Evolutionary conservation across 1,140 invertebrate species (phyloP), one percentile per base, ranked within the genome.

Genomic region (Atta texana): DNA sequence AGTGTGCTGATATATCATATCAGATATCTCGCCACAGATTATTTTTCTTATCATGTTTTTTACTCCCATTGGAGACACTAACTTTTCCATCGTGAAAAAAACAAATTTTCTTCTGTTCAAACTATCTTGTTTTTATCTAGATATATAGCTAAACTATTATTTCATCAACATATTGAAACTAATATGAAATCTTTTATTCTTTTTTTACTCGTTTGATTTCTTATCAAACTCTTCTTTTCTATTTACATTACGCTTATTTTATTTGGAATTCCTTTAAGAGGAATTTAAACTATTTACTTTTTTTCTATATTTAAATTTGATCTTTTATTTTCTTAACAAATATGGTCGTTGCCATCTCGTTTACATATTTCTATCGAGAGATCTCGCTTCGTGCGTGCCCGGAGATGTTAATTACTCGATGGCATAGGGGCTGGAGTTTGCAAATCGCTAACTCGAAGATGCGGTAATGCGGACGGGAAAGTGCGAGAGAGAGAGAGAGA

Each of bases 121-220:
- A 74, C 2, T 18, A 24, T 14, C 72, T 49, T 74, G 8, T 74
- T 86, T 63, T 5, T 93, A 93, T 8, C 34, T 94, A 92, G 93
- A 91, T 94, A 86, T 93, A 87, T 93, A 93, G 89, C 87, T 14
- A 4, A 64, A 21, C 4, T 24, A 57, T 81, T 21, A 16, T 64
- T 80, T 2, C 24, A n/a, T 39, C 21, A 28, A 57, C 2, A 8
- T 8, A 18, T n/a, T 77, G 2, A 12, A 16, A 39, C 2, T 14
- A 61, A 7, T 49, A 28, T 64, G 4, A 18, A 6, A 64, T 64
- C 21, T 44, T 34, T 6, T 39, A 5, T 16, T 31, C 31, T 3
- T 21, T 68, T 7, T 39, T 39, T n/a, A 4, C 12, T 6, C 44
- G 7, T 44, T 44, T 21, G 34, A 21, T 68, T 68, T 2, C n/a